Percentiles rank a stretch among this genome's conserved stretches.
phyloP scores from a whole-genome alignment of 2,113 vertebrate species.

The Pterocles orientalis region DNA sequence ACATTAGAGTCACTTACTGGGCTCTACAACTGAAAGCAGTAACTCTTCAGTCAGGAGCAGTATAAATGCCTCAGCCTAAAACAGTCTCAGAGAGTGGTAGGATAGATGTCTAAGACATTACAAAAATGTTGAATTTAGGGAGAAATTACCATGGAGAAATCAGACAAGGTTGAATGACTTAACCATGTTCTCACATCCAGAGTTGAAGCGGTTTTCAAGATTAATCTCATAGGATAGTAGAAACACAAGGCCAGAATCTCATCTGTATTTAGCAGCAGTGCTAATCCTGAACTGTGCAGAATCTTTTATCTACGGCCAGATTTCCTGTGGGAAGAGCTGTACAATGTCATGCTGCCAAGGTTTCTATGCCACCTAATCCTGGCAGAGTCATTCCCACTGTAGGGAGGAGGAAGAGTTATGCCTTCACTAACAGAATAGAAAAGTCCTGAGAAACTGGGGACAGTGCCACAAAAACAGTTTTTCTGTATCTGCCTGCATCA shows the following conservation, averaged over 20 bases:
- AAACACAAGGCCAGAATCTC: constrained; percentile 43
- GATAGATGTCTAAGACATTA: not conserved
- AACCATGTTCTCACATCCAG: not conserved
- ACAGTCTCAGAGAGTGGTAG: not conserved
- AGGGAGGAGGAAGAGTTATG: not conserved
- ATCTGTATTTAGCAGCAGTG: constrained; percentile 41
- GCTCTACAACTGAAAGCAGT: constrained; percentile 3
- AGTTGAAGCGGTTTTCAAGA: constrained; percentile 1
- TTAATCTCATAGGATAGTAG: not conserved
- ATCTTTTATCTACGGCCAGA: constrained; percentile 49
- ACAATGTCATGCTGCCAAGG: constrained; percentile 4
- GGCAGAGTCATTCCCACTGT: not conserved
- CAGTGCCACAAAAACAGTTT: not conserved
- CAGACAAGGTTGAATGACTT: not conserved
- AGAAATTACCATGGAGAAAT: not conserved
- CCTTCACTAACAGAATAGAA: not conserved
- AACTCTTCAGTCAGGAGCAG: not conserved
- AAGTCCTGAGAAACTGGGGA: not conserved
- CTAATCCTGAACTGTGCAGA: constrained; percentile 44
- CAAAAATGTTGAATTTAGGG: constrained; percentile 4
- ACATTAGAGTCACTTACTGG: constrained; percentile 48
- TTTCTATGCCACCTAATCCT: constrained; percentile 44
- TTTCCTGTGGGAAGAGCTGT: constrained; percentile 55
- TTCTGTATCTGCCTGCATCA: not conserved
- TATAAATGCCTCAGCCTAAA: not conserved